Percentiles rank a stretch among this genome's conserved stretches.
phyloP scores from a whole-genome alignment of 2,113 vertebrate species.

The Zosterops japonicus region DNA sequence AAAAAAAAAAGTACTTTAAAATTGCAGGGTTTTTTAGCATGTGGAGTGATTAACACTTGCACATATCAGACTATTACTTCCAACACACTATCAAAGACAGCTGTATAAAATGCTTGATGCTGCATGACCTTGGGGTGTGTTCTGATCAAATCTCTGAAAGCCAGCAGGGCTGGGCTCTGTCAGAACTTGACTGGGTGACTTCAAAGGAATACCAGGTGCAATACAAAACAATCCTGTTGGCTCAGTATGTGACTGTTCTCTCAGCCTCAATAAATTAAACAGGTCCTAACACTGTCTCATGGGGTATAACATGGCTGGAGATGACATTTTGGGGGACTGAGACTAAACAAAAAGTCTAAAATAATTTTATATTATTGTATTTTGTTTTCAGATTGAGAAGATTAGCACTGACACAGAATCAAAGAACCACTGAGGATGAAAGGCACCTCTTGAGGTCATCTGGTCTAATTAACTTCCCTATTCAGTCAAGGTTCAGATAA shows the following conservation, averaged over 20 bases:
- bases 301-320: neutral
- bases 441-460: neutral
- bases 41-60: neutral
- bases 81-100: neutral
- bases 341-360: neutral
- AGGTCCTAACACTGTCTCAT: neutral
- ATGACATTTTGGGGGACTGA: neutral
- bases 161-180: neutral
- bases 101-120: neutral
- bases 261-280: conserved; percentile 19
- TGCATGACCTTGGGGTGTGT: conserved; percentile 4
- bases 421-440: neutral
- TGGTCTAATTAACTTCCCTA: neutral
- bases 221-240: neutral
- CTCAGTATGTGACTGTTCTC: neutral
- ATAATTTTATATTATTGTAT: neutral
- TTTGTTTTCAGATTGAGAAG: neutral
- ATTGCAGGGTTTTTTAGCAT: neutral
- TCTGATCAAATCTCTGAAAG: conserved; percentile 22
- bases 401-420: neutral
- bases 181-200: conserved; percentile 56
- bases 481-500: neutral
- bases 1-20: neutral
- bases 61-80: neutral
- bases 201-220: conserved; percentile 60